Base-by-base conservation (phyloP, 2,888 invertebrate species). In the Buathra laborator region DNA sequence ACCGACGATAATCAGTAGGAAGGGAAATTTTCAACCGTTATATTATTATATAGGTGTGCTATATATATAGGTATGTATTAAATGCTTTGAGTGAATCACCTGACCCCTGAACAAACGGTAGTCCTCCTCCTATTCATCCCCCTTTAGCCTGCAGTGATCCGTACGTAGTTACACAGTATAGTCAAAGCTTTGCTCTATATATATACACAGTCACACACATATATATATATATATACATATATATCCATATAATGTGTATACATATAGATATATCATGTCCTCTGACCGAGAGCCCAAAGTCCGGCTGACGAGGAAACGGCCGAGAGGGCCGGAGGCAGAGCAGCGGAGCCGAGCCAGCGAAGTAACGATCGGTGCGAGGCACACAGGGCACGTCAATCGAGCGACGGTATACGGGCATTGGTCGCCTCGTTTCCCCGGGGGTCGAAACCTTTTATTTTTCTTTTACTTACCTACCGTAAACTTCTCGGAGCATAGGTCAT, bases 401-500 rank as follows among this genome's bases (percentile, higher is more conserved):
- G 75, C 81, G 59, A 81, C 62, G 37, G 14, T 32, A 64, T 62
- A 62, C 66, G 67, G 67, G 44, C 46, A 56, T 53, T 44, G 74
- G 48, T 16, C 43, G 44, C 29, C 75, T 70, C 62, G 44, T 48
- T 64, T 62, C 72, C 66, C 56, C 56, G 68, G 51, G 62, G 78
- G 62, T 59, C 70, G 44, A 37, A 48, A 70, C 62, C 37, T 79
- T 80, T 72, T 64, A 51, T 51, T 81, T 44, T 76, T 81, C 64
- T 70, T 81, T 75, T 51, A 48, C 75, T 81, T 76, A 76, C 70
- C 68, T 76, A 76, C 75, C 70, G 70, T 76, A 81, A 75, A 64
- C 76, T 70, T 62, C 66, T 46, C 81, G 64, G 71, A 66, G 72
- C 80, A 80, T 76, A 64, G 81, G 70, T 81, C 81, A 81, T 64